phyloP scores from a whole-genome alignment of 2,888 invertebrate genomes.

The Drosophila cracens region DNA sequence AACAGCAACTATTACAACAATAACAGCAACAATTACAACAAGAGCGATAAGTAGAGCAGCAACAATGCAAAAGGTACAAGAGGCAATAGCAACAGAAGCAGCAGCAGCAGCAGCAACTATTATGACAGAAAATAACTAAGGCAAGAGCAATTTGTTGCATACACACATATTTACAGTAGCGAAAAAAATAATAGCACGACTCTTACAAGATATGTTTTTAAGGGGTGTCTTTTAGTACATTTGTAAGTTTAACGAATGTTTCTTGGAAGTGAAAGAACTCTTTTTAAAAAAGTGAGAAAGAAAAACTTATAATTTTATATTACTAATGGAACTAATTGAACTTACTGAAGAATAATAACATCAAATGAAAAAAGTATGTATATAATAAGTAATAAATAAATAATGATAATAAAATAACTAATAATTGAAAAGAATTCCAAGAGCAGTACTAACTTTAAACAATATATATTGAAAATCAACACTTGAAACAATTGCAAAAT shows the following conservation, averaged over 20 bases:
- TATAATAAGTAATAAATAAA: not conserved
- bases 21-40: conserved; percentile 31
- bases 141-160: conserved; percentile 74
- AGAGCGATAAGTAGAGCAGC: conserved; percentile 73
- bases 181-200: not conserved
- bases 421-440: not conserved
- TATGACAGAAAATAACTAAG: conserved; percentile 72
- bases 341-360: too few species aligned
- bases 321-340: not conserved
- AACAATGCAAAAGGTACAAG: conserved; percentile 29
- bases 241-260: too few species aligned
- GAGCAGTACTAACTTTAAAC: not conserved
- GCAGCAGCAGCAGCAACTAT: conserved; percentile 60
- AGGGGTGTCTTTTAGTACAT: too few species aligned
- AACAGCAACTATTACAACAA: conserved; percentile 4
- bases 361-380: too few species aligned
- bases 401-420: not conserved
- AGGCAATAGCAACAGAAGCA: conserved; percentile 43
- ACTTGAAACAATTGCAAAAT: not conserved
- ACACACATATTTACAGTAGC: conserved; percentile 32
- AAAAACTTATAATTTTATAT: too few species aligned
- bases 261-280: too few species aligned
- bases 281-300: too few species aligned
- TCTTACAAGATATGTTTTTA: not conserved
- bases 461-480: not conserved